Percentiles rank a stretch among this genome's conserved stretches.
phyloP scores from a whole-genome alignment of 2,113 vertebrate genomes.

The Ameiurus melas region DNA sequence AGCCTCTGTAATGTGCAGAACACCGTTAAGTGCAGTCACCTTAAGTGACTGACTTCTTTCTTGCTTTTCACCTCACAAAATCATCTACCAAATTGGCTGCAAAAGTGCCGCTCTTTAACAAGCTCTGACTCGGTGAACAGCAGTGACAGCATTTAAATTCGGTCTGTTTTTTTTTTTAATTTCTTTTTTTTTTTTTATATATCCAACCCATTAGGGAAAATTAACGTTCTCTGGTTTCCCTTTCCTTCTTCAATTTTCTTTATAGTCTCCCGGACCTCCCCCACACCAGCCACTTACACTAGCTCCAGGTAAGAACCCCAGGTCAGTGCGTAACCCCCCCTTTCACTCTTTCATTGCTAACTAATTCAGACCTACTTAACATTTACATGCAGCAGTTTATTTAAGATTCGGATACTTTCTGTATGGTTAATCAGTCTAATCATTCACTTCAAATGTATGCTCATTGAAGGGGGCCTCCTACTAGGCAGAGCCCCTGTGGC shows the following conservation, averaged over 20 bases:
- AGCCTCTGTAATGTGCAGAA: not conserved
- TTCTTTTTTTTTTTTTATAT: not conserved
- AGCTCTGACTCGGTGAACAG: not conserved
- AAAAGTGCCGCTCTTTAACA: not conserved
- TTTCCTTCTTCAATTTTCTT: not conserved
- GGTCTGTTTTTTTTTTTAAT: not conserved
- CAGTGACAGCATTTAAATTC: not conserved
- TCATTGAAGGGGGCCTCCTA: not conserved
- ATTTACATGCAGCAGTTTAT: not conserved
- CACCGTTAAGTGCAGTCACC: not conserved
- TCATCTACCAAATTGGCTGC: not conserved
- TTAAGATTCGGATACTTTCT: not conserved
- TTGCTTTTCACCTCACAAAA: not conserved
- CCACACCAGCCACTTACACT: too few species aligned
- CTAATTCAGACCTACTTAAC: not conserved
- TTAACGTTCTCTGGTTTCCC: not conserved
- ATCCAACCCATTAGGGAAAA: not conserved
- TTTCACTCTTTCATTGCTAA: not conserved
- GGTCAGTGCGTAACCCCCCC: not conserved
- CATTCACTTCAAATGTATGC: conserved; percentile 2
- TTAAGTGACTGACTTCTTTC: not conserved
- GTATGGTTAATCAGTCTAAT: not conserved
- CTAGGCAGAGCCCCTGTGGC: not conserved
- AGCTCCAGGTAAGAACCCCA: not conserved
- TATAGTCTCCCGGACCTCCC: too few species aligned